Base-by-base conservation (phyloP, 1,140 invertebrate species). In the Bombus fervidus region DNA sequence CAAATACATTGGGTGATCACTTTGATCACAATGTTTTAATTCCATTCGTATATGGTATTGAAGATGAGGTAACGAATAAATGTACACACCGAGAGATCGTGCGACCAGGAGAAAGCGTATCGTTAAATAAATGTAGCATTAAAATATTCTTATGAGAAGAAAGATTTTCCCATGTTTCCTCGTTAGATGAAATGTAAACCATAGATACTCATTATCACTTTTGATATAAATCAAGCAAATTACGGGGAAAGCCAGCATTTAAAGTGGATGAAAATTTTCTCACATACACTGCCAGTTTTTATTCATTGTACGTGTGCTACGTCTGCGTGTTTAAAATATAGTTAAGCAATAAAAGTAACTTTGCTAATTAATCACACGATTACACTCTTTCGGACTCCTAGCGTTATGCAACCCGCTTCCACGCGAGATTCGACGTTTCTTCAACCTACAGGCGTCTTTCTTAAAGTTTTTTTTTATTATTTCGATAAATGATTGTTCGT, bases 51-150 rank as follows among this genome's bases (percentile, higher is more conserved):
- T 2, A 2, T 13, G 12, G 22, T 39, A 15, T 31, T 4, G 28
- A 66, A 66, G 2, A 4, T 3, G 18, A 22, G 15, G 15, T n/a
- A 10, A 41, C 0, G 31, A 8, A 34, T 15, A 28, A 18, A 34
- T 39, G 15, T n/a, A 28, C 2, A n/a, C 31, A 9, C 47, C 47
- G 47, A 53, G 22, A 73, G n/a, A 62, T 62, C 59, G 37, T 80
- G 64, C 34, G 25, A 72, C n/a, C 59, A 22, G n/a, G 80, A 59
- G 68, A 59, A 82, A 74, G 80, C 28, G 12, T 43, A 81, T 31
- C n/a, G 39, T 43, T 62, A 62, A 62, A 62, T 59, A 73, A 64
- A 62, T 5, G 69, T 34, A 64, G 18, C 47, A n/a, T 71, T 18
- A 34, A 37, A 68, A 31, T 62, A n/a, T 47, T 73, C 18, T 69